Conservation (phyloP, 2,797 vertebrate genomes). For the Rhadinocentrus ornatus region DNA sequence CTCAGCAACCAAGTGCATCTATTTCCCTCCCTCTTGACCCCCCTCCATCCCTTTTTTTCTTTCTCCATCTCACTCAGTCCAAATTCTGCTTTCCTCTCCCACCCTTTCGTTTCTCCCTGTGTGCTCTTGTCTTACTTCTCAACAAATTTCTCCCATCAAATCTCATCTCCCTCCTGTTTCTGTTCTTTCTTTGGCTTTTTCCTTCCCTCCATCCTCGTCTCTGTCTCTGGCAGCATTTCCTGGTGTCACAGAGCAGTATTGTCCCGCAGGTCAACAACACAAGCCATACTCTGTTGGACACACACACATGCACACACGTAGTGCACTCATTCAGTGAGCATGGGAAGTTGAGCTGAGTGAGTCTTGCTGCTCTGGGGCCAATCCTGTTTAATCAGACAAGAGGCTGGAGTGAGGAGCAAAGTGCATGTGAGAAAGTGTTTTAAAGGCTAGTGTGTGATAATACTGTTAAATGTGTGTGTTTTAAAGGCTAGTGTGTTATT, state of each 20-base stretch:
- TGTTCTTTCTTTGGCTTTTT: conserved; percentile 25
- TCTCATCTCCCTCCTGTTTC: conserved; percentile 35
- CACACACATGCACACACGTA: conserved; percentile 25
- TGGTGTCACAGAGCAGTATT: conserved; percentile 75
- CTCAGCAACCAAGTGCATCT: conserved; percentile 36
- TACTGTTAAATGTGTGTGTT: conserved; percentile 5
- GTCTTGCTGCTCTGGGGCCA: conserved; percentile 58
- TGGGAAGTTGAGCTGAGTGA: conserved; percentile 67
- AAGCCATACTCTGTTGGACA: conserved; percentile 63
- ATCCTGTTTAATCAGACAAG: conserved; percentile 64
- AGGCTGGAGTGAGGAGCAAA: conserved; percentile 45
- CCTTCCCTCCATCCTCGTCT: conserved; percentile 40
- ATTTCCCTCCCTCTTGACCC: conserved; percentile 19
- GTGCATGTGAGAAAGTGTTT: conserved; percentile 28
- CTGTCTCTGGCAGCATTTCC: conserved; percentile 71
- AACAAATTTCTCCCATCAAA: conserved; percentile 46
- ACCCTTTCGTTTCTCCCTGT: background rate
- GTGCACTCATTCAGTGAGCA: conserved; percentile 46
- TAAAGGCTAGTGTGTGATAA: background rate
- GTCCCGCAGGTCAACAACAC: conserved; percentile 72
- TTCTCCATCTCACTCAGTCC: conserved; percentile 22
- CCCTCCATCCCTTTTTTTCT: background rate
- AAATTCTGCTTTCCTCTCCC: background rate
- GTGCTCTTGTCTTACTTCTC: conserved; percentile 14
- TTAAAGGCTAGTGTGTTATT: background rate